These are phyloP conservation scores for Knipowitschia caucasica DNA, from an alignment of 2,797 vertebrate genomes.

Conservation along the genomic window DNA sequence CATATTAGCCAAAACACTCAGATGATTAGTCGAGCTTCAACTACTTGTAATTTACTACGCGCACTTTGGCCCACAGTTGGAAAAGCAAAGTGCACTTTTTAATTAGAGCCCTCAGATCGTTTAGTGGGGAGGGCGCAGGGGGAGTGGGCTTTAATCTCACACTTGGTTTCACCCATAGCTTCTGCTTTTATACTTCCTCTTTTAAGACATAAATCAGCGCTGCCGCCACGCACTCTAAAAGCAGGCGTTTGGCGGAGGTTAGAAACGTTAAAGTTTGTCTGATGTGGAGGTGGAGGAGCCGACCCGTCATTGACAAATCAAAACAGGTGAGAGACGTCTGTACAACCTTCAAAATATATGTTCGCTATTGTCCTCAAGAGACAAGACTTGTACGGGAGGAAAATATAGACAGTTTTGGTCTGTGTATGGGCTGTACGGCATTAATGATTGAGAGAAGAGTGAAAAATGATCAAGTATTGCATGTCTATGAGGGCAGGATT, in stretches of 20 bases:
- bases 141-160: constrained; percentile 63
- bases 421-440: too few species aligned
- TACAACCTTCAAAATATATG: not conserved
- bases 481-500: too few species aligned
- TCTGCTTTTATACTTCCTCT: constrained; percentile 67
- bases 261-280: constrained; percentile 43
- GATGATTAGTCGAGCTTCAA: constrained; percentile 7
- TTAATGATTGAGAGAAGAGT: too few species aligned
- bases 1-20: constrained; percentile 11
- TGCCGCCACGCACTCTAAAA: constrained; percentile 35
- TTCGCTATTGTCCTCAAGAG: not conserved
- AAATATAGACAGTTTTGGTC: too few species aligned
- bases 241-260: constrained; percentile 26
- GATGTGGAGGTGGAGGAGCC: constrained; percentile 45
- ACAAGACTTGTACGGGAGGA: too few species aligned
- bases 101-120: constrained; percentile 6
- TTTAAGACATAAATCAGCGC: constrained; percentile 69
- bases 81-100: constrained; percentile 9
- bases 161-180: constrained; percentile 68
- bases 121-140: constrained; percentile 50
- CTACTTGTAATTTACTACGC: constrained; percentile 19
- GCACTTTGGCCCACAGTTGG: constrained; percentile 38
- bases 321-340: constrained; percentile 25
- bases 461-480: too few species aligned
- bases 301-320: constrained; percentile 18